Percentiles rank a stretch among this genome's conserved stretches.
Conservation (phyloP, 2,888 invertebrate species). For the Acrobasis consociella region DNA sequence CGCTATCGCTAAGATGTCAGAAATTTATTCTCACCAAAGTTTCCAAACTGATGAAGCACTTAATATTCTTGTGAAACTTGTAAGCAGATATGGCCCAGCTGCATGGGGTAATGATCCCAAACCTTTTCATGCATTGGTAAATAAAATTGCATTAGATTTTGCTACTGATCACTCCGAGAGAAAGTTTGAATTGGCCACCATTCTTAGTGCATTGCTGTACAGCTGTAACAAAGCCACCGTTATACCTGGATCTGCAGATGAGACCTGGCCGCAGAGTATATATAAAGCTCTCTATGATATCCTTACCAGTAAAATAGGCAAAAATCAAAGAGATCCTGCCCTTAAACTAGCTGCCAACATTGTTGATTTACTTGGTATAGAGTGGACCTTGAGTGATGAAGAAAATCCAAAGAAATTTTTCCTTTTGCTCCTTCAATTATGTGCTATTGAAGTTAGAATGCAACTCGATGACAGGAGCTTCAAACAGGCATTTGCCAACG, state of each 20-base stretch:
- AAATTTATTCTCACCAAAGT: constrained; percentile 93
- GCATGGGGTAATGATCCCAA: constrained; percentile 91
- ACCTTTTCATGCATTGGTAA: constrained; percentile 91
- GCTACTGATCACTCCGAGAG: constrained; percentile 93
- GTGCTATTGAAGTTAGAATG: constrained; percentile 97
- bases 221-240: constrained; percentile 88
- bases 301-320: constrained; percentile 92
- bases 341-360: constrained; percentile 91
- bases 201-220: constrained; percentile 87
- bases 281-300: constrained; percentile 93
- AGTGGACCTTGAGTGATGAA: constrained; percentile 92
- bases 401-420: constrained; percentile 92
- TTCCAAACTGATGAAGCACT: constrained; percentile 95
- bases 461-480: constrained; percentile 93
- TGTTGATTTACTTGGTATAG: constrained; percentile 91
- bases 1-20: constrained; percentile 91
- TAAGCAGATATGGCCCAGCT: constrained; percentile 86
- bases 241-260: constrained; percentile 84
- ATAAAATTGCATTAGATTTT: constrained; percentile 93
- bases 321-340: constrained; percentile 94
- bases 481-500: constrained; percentile 89
- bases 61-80: constrained; percentile 89
- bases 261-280: constrained; percentile 91
- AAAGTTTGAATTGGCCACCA: constrained; percentile 94
- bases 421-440: constrained; percentile 90